Conservation (phyloP, 2,888 invertebrate species). For the Oxyscelio sp. region DNA sequence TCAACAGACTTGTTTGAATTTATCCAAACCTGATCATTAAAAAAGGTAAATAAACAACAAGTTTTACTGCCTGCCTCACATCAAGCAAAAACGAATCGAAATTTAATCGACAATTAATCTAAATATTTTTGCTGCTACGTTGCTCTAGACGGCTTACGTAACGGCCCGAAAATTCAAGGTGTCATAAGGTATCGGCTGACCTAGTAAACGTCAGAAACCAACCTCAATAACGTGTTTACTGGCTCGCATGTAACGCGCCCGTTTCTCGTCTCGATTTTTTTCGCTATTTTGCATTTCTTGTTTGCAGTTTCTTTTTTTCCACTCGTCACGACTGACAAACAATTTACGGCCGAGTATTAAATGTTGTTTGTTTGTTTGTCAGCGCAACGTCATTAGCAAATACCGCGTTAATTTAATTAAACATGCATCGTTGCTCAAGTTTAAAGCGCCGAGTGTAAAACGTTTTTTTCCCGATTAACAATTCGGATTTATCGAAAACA, state of each 20-base stretch:
- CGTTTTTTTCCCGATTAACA: not conserved
- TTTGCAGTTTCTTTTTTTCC: not conserved
- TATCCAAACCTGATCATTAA: no score
- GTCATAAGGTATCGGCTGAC: slow-evolving; percentile 39
- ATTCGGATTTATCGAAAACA: not conserved
- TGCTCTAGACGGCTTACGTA: slow-evolving; percentile 22
- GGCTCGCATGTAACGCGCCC: not conserved
- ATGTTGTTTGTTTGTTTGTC: slow-evolving; percentile 8
- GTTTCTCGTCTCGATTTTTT: not conserved
- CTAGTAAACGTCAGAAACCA: slow-evolving; percentile 32
- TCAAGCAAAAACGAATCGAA: slow-evolving; percentile 9
- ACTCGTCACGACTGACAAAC: not conserved
- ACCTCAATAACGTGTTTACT: slow-evolving; percentile 44
- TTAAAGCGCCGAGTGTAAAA: not conserved
- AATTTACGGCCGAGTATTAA: not conserved
- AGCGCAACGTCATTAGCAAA: slow-evolving; percentile 4
- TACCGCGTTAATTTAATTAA: not conserved
- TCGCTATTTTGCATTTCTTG: not conserved
- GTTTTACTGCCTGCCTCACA: not conserved
- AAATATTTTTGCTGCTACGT: not conserved
- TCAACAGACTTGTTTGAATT: no score
- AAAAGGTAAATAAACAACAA: no score
- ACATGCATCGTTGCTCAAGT: not conserved
- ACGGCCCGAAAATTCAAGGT: slow-evolving; percentile 43
- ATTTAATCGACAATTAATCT: slow-evolving; percentile 22